Evolutionary conservation across 2,113 vertebrate genomes (phyloP), one percentile per base, ranked within the genome.

Genomic region (Megaleporinus macrocephalus): DNA sequence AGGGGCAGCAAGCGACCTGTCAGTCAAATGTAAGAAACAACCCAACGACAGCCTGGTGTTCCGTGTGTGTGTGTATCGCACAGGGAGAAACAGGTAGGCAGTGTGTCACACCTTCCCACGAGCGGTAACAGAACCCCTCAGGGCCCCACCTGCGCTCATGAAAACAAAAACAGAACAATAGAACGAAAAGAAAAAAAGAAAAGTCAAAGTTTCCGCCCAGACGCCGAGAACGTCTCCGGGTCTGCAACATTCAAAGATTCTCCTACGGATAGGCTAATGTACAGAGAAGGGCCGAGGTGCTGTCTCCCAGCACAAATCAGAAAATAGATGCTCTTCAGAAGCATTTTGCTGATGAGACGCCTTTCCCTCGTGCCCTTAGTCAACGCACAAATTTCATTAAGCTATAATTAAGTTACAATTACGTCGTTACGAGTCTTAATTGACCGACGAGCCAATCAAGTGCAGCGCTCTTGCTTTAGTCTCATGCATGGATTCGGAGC

Each of bases 41-140:
- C 96, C 96, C 96, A 95, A 98, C 95, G 95, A 95, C 95, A 98
- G 96, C 96, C 96, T 97, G 95, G 95, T 95, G 90, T 97, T 97
- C 93, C 76, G 92, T 95, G 95, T 96, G 96, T 98, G 98, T 98
- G 94, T 96, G 95, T 96, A 96, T 98, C 97, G 98, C 97, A 97
- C 93, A 96, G 95, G 95, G 95, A 96, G 96, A 98, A 98, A 99
- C 96, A 96, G 96, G 96, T 98, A 98, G 97, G 96, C 96, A 97
- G 95, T 97, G 95, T 97, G 94, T 97, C 95, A 96, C 94, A 96
- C 96, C 95, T 97, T 98, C 96, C 97, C 97, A 98, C 96, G 96
- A 98, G 96, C 94, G 96, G 95, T 97, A 95, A 94, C 93, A 90
- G 92, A 93, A 93, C 96, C 95, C 82, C 81, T 93, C 85, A 86